These are phyloP conservation scores for Athetis lepigone DNA, from an alignment of 2,888 invertebrate genomes.

Conservation along the genomic window DNA sequence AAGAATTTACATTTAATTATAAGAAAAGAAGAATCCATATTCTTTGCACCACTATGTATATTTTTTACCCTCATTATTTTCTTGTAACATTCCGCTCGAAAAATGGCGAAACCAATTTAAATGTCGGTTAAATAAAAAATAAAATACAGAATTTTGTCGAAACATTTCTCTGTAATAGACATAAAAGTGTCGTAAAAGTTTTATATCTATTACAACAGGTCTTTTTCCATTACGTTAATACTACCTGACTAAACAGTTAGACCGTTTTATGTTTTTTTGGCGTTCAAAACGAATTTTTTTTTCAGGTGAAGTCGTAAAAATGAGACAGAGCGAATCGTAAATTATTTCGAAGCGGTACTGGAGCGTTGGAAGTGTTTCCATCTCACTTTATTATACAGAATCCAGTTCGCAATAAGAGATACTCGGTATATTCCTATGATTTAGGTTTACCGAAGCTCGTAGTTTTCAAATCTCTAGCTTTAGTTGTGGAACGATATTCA, in stretches of 20 bases:
- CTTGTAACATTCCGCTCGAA: slow-evolving; percentile 45
- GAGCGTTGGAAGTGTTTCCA: slow-evolving; percentile 20
- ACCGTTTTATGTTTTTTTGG: slow-evolving; percentile 59
- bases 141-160: slow-evolving; percentile 24
- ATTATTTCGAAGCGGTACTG: slow-evolving; percentile 41
- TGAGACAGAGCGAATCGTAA: slow-evolving; percentile 53
- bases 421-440: slow-evolving; percentile 43
- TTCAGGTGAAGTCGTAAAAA: slow-evolving; percentile 58
- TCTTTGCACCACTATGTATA: slow-evolving; percentile 32
- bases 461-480: slow-evolving; percentile 29
- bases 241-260: slow-evolving; percentile 53
- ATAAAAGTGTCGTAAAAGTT: slow-evolving; percentile 62
- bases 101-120: slow-evolving; percentile 50
- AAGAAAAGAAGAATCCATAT: slow-evolving; percentile 27
- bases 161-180: slow-evolving; percentile 48
- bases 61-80: slow-evolving; percentile 48
- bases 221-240: slow-evolving; percentile 60
- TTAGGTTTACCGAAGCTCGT: slow-evolving; percentile 31
- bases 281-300: slow-evolving; percentile 55
- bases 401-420: slow-evolving; percentile 28
- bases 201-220: slow-evolving; percentile 62
- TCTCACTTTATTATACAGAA: slow-evolving; percentile 46
- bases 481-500: neutral
- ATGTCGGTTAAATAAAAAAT: slow-evolving; percentile 47
- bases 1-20: slow-evolving; percentile 33